Percentiles rank a stretch among this genome's conserved stretches.
Evolutionary conservation across 2,113 vertebrate genomes (phyloP).

Genomic region (Mugil cephalus): DNA sequence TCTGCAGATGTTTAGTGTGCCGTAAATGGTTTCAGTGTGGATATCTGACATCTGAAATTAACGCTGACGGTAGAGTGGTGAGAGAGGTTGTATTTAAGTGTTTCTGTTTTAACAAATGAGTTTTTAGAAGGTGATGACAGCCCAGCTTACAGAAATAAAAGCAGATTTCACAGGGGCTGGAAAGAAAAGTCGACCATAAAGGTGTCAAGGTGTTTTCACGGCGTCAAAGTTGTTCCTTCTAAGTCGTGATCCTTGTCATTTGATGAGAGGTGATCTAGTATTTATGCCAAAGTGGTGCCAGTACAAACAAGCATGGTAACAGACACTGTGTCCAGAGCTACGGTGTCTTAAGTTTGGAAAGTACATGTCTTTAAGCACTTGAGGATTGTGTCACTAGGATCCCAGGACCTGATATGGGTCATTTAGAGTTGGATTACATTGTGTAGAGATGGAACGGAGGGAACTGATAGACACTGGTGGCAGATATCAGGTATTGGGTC

Average conservation of each 20-base stretch:
- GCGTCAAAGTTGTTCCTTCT: no score
- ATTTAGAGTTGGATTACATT: conserved; percentile 20
- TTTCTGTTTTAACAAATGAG: not conserved
- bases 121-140: conserved; percentile 14
- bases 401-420: not conserved
- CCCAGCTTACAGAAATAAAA: not conserved
- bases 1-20: not conserved
- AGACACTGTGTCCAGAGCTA: not conserved
- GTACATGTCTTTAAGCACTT: not conserved
- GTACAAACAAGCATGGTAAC: not conserved
- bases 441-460: not conserved
- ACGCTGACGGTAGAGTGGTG: not conserved
- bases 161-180: not conserved
- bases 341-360: not conserved
- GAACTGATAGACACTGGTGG: not conserved
- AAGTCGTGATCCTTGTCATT: not conserved
- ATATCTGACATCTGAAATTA: not conserved
- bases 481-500: conserved; percentile 11
- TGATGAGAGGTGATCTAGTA: not conserved
- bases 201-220: not conserved
- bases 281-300: not conserved
- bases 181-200: not conserved
- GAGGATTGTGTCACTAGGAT: not conserved
- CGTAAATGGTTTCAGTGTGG: not conserved
- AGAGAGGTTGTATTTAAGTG: conserved; percentile 3